Conservation (phyloP, 2,797 vertebrate genomes). For the Notolepis coatsorum region DNA sequence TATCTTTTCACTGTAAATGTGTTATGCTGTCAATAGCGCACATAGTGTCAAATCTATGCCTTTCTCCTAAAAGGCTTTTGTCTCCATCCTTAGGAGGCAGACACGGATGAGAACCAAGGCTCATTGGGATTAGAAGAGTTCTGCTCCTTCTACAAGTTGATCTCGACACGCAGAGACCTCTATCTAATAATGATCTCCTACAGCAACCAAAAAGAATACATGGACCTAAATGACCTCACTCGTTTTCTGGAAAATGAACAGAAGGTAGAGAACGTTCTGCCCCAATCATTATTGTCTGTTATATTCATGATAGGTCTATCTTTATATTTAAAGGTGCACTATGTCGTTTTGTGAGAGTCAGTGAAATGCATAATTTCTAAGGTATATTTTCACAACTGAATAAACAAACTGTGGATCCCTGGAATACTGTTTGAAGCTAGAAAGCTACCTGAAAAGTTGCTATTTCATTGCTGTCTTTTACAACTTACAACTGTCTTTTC, state of each 20-base stretch:
- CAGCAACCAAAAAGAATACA: conserved; percentile 94
- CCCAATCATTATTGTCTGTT: no score
- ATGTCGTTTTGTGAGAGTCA: no score
- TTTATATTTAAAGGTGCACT: no score
- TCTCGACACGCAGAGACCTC: conserved; percentile 94
- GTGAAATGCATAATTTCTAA: no score
- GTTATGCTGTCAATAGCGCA: no score
- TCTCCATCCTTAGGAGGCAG: conserved; percentile 86
- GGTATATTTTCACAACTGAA: no score
- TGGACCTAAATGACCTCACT: conserved; percentile 86
- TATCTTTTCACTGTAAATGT: neutral
- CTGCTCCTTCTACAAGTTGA: conserved; percentile 96
- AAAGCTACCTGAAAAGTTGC: no score
- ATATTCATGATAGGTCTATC: no score
- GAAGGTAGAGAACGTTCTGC: conserved; percentile 89
- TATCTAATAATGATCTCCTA: conserved; percentile 96
- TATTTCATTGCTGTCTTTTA: no score
- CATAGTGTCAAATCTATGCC: conserved; percentile 16
- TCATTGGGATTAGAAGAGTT: conserved; percentile 94
- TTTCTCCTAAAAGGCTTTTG: conserved; percentile 27
- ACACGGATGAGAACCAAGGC: conserved; percentile 94
- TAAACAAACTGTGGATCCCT: no score
- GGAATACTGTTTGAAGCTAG: no score
- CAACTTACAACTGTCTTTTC: no score
- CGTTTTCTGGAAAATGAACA: conserved; percentile 93